A percentile compares a stretch with the other conserved stretches of the same genome.
Evolutionary conservation across 1,140 invertebrate genomes (phyloP).

Genomic region (Achroia grisella): DNA sequence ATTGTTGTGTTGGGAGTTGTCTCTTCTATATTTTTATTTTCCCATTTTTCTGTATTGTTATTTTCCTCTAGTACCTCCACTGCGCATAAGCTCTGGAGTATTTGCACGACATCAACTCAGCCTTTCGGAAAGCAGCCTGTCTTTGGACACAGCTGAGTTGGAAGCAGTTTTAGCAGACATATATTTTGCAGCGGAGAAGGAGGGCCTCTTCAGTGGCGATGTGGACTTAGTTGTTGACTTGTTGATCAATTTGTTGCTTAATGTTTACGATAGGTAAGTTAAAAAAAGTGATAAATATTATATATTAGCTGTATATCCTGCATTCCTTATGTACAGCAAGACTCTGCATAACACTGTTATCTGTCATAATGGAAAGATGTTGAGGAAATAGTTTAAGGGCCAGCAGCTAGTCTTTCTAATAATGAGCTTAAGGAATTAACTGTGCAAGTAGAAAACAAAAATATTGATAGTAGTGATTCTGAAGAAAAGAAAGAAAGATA

Average conservation of each 20-base stretch:
- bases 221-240: slow-evolving; percentile 75
- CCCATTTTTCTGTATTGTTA: neutral
- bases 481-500: no score
- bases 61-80: slow-evolving; percentile 74
- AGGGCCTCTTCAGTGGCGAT: slow-evolving; percentile 70
- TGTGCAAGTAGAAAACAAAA: no score
- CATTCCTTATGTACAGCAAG: no score
- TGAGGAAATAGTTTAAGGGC: no score
- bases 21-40: no score
- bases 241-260: slow-evolving; percentile 76
- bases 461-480: no score
- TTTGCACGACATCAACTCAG: slow-evolving; percentile 78
- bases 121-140: slow-evolving; percentile 74
- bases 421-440: no score
- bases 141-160: slow-evolving; percentile 75
- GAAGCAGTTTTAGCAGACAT: slow-evolving; percentile 78
- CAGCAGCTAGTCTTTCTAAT: no score
- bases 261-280: slow-evolving; percentile 78
- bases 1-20: no score
- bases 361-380: no score
- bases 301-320: no score
- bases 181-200: slow-evolving; percentile 77
- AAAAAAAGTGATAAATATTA: neutral
- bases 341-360: no score
- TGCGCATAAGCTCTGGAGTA: slow-evolving; percentile 73